A percentile compares a stretch with the other conserved stretches of the same genome.
phyloP scores from a whole-genome alignment of 1,140 invertebrate species.

The Epicauta chinensis region DNA sequence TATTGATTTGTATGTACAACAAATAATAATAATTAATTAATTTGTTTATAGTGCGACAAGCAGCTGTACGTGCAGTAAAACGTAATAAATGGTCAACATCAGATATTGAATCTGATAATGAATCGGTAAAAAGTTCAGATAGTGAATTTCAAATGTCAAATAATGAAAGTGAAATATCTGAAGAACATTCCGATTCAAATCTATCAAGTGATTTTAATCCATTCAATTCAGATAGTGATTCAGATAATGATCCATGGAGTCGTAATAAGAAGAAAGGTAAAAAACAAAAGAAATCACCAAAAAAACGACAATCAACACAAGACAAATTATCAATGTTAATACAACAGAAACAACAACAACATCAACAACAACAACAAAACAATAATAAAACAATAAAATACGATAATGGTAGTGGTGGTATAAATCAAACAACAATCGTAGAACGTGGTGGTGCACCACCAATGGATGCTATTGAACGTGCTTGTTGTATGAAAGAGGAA shows the following conservation, averaged over 20 bases:
- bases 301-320: conserved; percentile 62
- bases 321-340: conserved; percentile 67
- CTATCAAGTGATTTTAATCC: conserved; percentile 81
- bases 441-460: conserved; percentile 51
- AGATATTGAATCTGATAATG: conserved; percentile 53
- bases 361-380: too few species aligned
- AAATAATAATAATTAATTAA: too few species aligned
- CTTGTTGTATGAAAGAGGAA: conserved; percentile 89
- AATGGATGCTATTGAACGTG: conserved; percentile 75
- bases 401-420: conserved; percentile 32
- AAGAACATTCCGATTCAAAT: conserved; percentile 60
- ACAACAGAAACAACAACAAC: conserved; percentile 34
- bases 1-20: too few species aligned
- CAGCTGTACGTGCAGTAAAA: conserved; percentile 63
- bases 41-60: conserved; percentile 52
- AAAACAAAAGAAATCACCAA: conserved; percentile 62
- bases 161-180: conserved; percentile 53
- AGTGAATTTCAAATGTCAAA: conserved; percentile 57
- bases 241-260: conserved; percentile 81
- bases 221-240: conserved; percentile 75
- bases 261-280: conserved; percentile 65
- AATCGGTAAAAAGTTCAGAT: conserved; percentile 48
- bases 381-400: conserved; percentile 42
- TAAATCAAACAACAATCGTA: conserved; percentile 17
- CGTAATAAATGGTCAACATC: conserved; percentile 61